Conservation (phyloP, 2,888 invertebrate species). For the Nowickia ferox region DNA sequence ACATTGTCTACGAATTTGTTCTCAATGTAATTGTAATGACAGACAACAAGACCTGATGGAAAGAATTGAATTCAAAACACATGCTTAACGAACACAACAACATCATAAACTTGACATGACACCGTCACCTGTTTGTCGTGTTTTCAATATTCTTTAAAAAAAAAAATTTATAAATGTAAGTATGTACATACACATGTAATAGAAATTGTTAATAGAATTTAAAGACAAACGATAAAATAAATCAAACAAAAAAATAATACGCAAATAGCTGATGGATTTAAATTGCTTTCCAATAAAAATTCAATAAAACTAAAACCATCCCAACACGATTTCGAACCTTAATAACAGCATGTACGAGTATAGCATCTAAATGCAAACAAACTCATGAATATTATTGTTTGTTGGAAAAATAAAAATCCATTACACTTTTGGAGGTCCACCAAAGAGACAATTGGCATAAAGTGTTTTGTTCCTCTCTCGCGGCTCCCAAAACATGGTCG, state of each 20-base stretch:
- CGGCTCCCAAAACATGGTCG: slow-evolving; percentile 4
- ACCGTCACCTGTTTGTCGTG: slow-evolving; percentile 63
- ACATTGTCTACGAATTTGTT: slow-evolving; percentile 71
- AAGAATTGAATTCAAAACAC: slow-evolving; percentile 20
- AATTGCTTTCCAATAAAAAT: slow-evolving; percentile 69
- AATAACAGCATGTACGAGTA: slow-evolving; percentile 26
- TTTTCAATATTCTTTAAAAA: neutral
- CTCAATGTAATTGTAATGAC: slow-evolving; percentile 72
- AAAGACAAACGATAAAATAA: slow-evolving; percentile 38
- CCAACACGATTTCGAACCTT: slow-evolving; percentile 41
- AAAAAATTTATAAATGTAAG: neutral
- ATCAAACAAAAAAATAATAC: slow-evolving; percentile 41
- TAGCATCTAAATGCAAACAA: neutral
- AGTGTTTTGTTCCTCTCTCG: slow-evolving; percentile 48
- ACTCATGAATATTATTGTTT: slow-evolving; percentile 55
- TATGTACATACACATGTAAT: no score
- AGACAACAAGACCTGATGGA: slow-evolving; percentile 55
- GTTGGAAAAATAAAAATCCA: slow-evolving; percentile 56
- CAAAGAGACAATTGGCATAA: slow-evolving; percentile 65
- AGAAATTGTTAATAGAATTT: neutral
- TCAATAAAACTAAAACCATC: slow-evolving; percentile 63
- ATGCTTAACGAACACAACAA: slow-evolving; percentile 23
- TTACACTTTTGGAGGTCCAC: slow-evolving; percentile 66
- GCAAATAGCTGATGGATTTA: slow-evolving; percentile 15
- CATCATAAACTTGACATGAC: slow-evolving; percentile 56